Evolutionary conservation across 2,888 invertebrate genomes (phyloP).

Genomic region (Melanchra persicariae): DNA sequence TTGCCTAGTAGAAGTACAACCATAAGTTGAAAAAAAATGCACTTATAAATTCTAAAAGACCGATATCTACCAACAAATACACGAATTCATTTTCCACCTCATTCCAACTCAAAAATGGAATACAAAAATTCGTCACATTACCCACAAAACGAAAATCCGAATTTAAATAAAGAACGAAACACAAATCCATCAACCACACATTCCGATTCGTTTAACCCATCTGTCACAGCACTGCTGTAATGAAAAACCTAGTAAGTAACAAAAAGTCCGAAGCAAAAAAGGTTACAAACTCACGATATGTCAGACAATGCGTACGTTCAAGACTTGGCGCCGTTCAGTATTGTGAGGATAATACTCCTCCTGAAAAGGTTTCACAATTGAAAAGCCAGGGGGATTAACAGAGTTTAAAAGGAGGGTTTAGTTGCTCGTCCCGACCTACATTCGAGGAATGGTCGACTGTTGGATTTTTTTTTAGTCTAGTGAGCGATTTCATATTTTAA

Average conservation of each 20-base stretch:
- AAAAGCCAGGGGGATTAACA: slow-evolving; percentile 72
- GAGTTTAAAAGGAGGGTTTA: slow-evolving; percentile 72
- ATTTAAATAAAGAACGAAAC: slow-evolving; percentile 23
- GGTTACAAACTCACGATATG: slow-evolving; percentile 53
- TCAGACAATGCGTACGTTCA: slow-evolving; percentile 62
- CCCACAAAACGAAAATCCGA: slow-evolving; percentile 15
- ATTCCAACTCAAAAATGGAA: background rate
- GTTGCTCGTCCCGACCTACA: slow-evolving; percentile 68
- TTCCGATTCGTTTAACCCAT: slow-evolving; percentile 59
- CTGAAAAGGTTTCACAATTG: slow-evolving; percentile 70
- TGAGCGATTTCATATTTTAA: slow-evolving; percentile 49
- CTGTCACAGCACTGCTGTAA: slow-evolving; percentile 50
- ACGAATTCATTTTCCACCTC: background rate
- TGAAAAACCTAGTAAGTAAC: slow-evolving; percentile 52
- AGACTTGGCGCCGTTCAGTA: slow-evolving; percentile 60
- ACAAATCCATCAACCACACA: slow-evolving; percentile 33
- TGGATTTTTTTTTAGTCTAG: slow-evolving; percentile 43
- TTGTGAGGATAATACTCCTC: slow-evolving; percentile 68
- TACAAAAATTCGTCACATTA: slow-evolving; percentile 1
- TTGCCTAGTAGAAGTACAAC: background rate
- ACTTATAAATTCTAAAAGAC: too few relatives aligned
- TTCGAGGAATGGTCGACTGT: slow-evolving; percentile 59
- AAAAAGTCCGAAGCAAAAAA: slow-evolving; percentile 49
- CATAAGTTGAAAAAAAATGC: too few relatives aligned
- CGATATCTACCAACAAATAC: background rate